Conservation (phyloP, 1,140 invertebrate species). For the Ooceraea biroi region DNA sequence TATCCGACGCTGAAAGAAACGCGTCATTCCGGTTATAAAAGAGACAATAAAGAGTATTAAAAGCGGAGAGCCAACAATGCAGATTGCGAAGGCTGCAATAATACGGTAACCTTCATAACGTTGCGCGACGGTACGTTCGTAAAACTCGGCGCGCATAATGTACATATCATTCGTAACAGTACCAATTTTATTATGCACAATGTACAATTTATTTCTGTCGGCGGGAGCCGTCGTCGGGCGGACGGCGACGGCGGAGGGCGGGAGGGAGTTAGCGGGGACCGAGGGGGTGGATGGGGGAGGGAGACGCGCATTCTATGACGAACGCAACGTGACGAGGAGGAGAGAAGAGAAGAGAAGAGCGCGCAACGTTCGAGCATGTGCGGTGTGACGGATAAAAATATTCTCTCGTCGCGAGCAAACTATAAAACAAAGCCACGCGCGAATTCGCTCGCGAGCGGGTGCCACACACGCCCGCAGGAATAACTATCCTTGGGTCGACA, state of each 20-base stretch:
- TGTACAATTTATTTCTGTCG: constrained; percentile 69
- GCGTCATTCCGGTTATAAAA: constrained; percentile 78
- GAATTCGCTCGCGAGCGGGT: constrained; percentile 12
- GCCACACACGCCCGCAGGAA: constrained; percentile 38
- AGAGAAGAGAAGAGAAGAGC: constrained; percentile 21
- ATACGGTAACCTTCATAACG: constrained; percentile 78
- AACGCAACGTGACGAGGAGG: constrained; percentile 5
- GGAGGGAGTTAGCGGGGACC: not conserved
- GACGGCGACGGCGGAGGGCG: not conserved
- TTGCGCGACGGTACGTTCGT: constrained; percentile 66
- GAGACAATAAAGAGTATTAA: constrained; percentile 79
- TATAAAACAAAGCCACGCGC: constrained; percentile 52
- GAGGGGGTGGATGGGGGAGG: not conserved
- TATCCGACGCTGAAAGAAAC: constrained; percentile 77
- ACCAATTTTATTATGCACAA: constrained; percentile 75
- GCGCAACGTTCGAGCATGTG: constrained; percentile 12
- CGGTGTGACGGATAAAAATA: constrained; percentile 54
- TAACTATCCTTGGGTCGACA: constrained; percentile 66
- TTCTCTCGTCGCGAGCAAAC: constrained; percentile 51
- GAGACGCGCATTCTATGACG: not conserved
- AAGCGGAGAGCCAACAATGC: constrained; percentile 77
- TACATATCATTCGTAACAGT: constrained; percentile 75
- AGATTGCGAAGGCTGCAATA: constrained; percentile 78
- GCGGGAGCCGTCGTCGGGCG: not conserved
- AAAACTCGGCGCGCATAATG: constrained; percentile 73